Percentiles rank a stretch among this genome's conserved stretches.
Conservation (phyloP, 2,888 invertebrate species). For the Heterodera filipjevi region DNA sequence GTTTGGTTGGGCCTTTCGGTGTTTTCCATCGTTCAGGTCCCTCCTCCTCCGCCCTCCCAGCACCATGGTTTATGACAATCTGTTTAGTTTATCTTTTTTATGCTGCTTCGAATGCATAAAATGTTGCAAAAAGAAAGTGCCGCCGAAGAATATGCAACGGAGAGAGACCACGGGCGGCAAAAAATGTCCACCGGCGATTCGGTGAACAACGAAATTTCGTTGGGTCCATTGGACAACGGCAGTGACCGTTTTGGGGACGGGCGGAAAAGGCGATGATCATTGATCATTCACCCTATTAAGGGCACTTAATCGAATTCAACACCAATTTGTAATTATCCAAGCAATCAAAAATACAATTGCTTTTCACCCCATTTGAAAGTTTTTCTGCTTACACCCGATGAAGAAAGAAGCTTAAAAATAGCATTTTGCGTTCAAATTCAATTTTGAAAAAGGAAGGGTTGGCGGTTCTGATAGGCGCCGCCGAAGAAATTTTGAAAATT, state of each 20-base stretch:
- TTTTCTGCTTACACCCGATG: no score
- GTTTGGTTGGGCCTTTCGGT: slow-evolving; percentile 47
- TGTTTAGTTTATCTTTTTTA: not conserved
- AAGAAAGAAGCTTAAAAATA: no score
- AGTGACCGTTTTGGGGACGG: not conserved
- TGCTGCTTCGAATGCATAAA: not conserved
- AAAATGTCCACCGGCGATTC: not conserved
- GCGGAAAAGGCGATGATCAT: not conserved
- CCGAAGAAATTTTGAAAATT: no score
- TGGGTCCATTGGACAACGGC: not conserved
- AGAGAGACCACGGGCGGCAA: not conserved
- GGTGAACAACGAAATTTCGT: not conserved
- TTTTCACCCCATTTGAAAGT: no score
- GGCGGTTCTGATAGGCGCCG: no score
- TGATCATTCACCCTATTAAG: not conserved
- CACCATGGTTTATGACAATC: not conserved
- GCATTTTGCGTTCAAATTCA: no score
- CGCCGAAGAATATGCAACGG: not conserved
- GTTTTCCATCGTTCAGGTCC: slow-evolving; percentile 42
- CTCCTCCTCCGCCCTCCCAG: not conserved
- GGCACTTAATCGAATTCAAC: no score
- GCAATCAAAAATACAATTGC: no score
- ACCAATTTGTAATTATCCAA: no score
- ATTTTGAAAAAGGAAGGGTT: no score
- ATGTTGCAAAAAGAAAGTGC: slow-evolving; percentile 10